Base-by-base conservation (phyloP, 2,113 vertebrate species). In the Phrynocephalus versicolor region DNA sequence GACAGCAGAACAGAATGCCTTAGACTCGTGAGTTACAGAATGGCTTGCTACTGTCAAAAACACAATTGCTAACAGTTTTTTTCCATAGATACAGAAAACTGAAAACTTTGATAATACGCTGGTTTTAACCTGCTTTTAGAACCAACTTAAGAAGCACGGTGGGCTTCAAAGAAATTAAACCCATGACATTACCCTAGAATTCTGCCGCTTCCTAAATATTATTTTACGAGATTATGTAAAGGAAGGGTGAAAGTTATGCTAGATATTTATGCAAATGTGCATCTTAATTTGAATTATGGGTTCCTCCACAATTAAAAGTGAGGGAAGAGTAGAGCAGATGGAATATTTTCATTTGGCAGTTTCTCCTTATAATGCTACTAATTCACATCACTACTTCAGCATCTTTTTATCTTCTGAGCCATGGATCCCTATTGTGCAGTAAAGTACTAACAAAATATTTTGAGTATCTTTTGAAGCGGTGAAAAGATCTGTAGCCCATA, bases 1-100 rank as follows among this genome's bases (percentile, higher is more conserved):
- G 91, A 91, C 90, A 92, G 92, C 80, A 91, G 94, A 94, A 91
- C 92, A 94, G 90, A 91, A 92, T 90, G 92, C 91, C 92, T 84
- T 79, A 0, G 0, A 41, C 90, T 88, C 67, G 82, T 1, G 55
- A 89, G 89, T 89, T 89, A 86, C 83, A 55, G 70, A 75, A 85
- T 80, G 85, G 60, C 94, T 93, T 90, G 91, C 92, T 89, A 73
- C 92, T 93, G 93, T 94, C 93, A 93, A 82, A 88, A 84, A 10
- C 88, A 93, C 93, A 94, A 91, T 86, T 89, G 90, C 90, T 10
- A 9, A 81, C 88, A 80, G 69, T 0, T 51, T 33, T 89, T 90
- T 87, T n/a, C n/a, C 6, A 81, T 84, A 83, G 91, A 69, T 76
- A 92, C 90, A 90, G 93, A 92, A 88, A 92, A 89, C 18, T 84